Evolutionary conservation across 2,888 invertebrate genomes (phyloP).

Genomic region (Tetranychus piercei): DNA sequence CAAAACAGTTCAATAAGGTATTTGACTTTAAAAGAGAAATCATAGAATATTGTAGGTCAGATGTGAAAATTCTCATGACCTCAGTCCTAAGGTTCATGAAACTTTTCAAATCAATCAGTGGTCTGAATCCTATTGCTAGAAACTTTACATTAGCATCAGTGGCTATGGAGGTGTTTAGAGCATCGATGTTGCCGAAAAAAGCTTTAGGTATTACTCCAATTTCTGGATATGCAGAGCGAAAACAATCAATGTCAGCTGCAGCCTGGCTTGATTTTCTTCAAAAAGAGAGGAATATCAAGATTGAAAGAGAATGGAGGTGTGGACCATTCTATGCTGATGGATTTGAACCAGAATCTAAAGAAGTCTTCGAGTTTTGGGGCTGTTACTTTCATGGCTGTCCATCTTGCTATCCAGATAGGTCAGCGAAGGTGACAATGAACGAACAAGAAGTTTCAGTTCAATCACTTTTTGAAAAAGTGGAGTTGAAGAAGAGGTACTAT

Average conservation of each 20-base stretch:
- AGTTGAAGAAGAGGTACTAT: neutral
- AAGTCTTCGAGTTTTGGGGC: constrained; percentile 11
- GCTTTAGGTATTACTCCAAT: constrained; percentile 23
- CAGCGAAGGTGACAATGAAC: neutral
- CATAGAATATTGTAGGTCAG: constrained; percentile 24
- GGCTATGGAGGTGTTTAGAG: constrained; percentile 22
- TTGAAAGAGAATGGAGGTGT: constrained; percentile 6
- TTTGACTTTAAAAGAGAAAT: constrained; percentile 26
- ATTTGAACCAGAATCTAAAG: neutral
- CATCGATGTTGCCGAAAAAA: constrained; percentile 15
- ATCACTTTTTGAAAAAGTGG: neutral
- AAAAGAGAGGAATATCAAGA: neutral
- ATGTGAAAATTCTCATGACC: constrained; percentile 21
- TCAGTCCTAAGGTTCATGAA: too few species aligned
- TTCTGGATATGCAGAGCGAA: constrained; percentile 18
- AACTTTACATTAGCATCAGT: constrained; percentile 23
- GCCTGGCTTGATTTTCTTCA: constrained; percentile 11
- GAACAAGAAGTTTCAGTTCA: too few species aligned
- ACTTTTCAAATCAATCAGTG: constrained; percentile 9
- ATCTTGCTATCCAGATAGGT: neutral
- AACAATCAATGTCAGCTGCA: neutral
- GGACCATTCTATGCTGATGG: constrained; percentile 14
- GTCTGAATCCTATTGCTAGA: constrained; percentile 22
- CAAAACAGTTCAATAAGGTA: neutral
- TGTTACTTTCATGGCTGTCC: constrained; percentile 9